Evolutionary conservation across 2,797 vertebrate species (phyloP), one percentile per base, ranked within the genome.

Genomic region (Poeciliopsis paucimaculata): DNA sequence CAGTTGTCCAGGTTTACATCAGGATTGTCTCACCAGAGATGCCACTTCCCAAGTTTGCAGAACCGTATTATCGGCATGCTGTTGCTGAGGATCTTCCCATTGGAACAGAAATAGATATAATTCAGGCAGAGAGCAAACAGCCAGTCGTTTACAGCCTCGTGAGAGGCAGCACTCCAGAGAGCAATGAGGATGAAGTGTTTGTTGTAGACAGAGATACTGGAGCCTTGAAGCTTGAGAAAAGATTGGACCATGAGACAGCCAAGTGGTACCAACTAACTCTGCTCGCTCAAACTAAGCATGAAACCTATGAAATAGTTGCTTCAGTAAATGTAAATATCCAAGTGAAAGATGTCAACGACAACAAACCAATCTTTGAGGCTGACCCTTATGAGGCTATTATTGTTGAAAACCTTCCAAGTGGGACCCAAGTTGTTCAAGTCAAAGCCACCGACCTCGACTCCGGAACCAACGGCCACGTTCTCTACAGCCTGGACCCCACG

Each of bases 261-360:
- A 99, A 99, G 86, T 99, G 98, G 98, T 99, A 98, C 84, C 98
- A 99, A 80, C 97, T 99, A 70, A 96, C 94, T 46, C 68, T 99
- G 66, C 88, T 93, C 46, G 97, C 96, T 49, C 95, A 96, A 79
- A 95, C 93, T 82, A 80, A 91, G 77, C 91, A 95, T 0, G 95
- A 96, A 57, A 96, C 94, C 76, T 94, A 90, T 47, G 97, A 97
- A 62, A 83, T 98, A 1, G 88, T 96, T 62, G 91, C 97, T 10
- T 96, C 96, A 16, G 97, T 97, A 2, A 97, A 96, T 4, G 86
- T 99, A 11, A 98, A 96, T 88, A 95, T 99, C 91, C 98, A 99
- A 55, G 96, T 99, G 68, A 99, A 97, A 94, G 98, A 99, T 84
- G 91, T 95, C 5, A 99, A 99, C 76, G 98, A 99, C 86, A 99